These are phyloP conservation scores for Apis dorsata DNA, from an alignment of 1,140 invertebrate species.

Conservation along the genomic window DNA sequence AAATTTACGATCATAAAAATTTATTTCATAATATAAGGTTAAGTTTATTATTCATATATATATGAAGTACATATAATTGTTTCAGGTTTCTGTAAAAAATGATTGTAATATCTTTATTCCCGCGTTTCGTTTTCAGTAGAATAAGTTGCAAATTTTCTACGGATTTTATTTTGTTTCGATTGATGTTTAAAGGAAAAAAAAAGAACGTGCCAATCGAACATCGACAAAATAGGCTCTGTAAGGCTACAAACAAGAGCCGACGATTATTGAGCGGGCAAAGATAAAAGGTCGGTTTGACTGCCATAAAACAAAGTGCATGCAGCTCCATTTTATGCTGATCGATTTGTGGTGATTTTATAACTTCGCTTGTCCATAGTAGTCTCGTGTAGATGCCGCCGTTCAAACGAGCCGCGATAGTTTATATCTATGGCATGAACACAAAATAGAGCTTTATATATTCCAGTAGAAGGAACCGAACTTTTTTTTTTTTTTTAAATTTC, in stretches of 20 bases:
- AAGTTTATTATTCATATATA: background rate
- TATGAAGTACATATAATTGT: background rate
- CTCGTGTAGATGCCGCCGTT: slow-evolving; percentile 61
- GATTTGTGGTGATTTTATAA: slow-evolving; percentile 79
- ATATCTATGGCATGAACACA: slow-evolving; percentile 72
- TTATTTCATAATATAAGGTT: background rate
- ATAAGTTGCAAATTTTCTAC: slow-evolving; percentile 14
- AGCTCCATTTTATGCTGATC: slow-evolving; percentile 76
- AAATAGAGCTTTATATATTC: slow-evolving; percentile 75
- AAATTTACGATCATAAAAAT: background rate
- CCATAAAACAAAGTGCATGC: slow-evolving; percentile 74
- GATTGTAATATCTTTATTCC: slow-evolving; percentile 26
- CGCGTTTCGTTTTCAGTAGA: slow-evolving; percentile 21
- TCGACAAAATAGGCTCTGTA: slow-evolving; percentile 11
- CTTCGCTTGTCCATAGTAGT: slow-evolving; percentile 72
- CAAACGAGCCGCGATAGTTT: slow-evolving; percentile 77
- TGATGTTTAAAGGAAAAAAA: slow-evolving; percentile 41
- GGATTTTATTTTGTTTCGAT: slow-evolving; percentile 55
- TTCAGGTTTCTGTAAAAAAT: background rate
- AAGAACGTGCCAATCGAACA: slow-evolving; percentile 40
- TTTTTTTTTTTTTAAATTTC: slow-evolving; percentile 39
- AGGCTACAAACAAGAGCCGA: slow-evolving; percentile 34
- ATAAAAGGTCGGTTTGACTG: slow-evolving; percentile 72
- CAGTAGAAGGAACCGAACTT: slow-evolving; percentile 47
- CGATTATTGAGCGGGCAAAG: slow-evolving; percentile 74